These are phyloP conservation scores for Empidonax traillii DNA, from an alignment of 2,113 vertebrate genomes.

Conservation along the genomic window DNA sequence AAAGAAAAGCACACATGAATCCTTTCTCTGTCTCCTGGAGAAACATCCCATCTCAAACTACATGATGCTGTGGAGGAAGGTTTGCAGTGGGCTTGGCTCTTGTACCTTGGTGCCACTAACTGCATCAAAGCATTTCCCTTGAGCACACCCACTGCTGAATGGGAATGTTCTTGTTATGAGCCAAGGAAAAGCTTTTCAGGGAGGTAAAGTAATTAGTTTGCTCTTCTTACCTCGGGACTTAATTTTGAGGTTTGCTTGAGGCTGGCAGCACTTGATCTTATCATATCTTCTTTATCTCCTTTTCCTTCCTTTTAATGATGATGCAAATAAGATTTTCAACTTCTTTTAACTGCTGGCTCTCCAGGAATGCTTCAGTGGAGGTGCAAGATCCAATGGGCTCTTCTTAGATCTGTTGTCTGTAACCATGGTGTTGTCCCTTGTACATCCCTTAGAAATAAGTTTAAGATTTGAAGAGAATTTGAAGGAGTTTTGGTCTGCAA, in stretches of 20 bases:
- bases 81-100: neutral
- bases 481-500: neutral
- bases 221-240: neutral
- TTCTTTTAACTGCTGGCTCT: neutral
- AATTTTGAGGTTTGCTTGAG: neutral
- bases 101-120: neutral
- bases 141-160: neutral
- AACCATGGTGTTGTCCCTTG: neutral
- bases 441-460: neutral
- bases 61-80: neutral
- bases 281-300: neutral
- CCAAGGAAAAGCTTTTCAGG: neutral
- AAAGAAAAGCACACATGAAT: fast-evolving
- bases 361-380: neutral
- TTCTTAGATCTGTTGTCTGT: neutral
- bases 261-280: neutral
- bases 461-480: neutral
- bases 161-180: neutral
- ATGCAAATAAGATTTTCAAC: neutral
- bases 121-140: neutral
- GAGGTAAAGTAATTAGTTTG: neutral
- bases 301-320: neutral
- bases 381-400: neutral
- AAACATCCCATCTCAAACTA: fast-evolving
- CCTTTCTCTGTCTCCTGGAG: neutral